These are phyloP conservation scores for Tanypteryx hageni DNA, from an alignment of 2,888 invertebrate genomes.

Conservation along the genomic window DNA sequence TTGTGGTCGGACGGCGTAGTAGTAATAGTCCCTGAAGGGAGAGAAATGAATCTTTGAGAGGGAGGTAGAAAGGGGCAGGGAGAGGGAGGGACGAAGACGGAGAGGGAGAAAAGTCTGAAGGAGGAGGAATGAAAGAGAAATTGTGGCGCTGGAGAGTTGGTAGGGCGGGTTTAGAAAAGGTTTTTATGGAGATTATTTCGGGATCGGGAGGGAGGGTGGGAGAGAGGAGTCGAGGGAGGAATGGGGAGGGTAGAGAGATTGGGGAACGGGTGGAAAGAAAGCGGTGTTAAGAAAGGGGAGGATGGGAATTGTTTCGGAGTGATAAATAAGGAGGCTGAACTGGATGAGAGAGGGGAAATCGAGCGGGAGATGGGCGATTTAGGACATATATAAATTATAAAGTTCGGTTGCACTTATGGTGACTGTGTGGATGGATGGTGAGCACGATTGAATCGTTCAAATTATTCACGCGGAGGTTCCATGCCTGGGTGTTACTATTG, in stretches of 20 bases:
- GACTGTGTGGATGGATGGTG: too few relatives aligned
- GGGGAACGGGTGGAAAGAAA: too few relatives aligned
- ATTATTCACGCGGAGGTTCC: too few relatives aligned
- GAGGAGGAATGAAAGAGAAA: constrained; percentile 27
- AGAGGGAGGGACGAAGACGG: not conserved
- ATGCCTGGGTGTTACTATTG: too few relatives aligned
- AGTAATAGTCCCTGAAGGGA: not conserved
- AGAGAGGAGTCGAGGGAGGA: not conserved
- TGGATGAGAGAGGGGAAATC: not conserved
- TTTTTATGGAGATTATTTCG: constrained; percentile 49
- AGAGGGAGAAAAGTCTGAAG: not conserved
- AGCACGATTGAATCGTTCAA: too few relatives aligned
- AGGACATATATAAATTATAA: too few relatives aligned
- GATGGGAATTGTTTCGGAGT: not conserved
- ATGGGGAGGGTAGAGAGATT: too few relatives aligned
- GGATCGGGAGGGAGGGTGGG: not conserved
- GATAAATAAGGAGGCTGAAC: not conserved
- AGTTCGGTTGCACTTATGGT: too few relatives aligned
- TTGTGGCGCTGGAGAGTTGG: constrained; percentile 14
- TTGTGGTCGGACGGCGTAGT: not conserved
- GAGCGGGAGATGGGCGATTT: not conserved
- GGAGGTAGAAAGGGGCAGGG: not conserved
- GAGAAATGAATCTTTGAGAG: too few relatives aligned
- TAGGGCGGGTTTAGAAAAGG: constrained; percentile 4
- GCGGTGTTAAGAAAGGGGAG: not conserved